Percentiles rank a stretch among this genome's conserved stretches.
These are phyloP conservation scores for Mizuhopecten yessoensis DNA, from an alignment of 1,140 invertebrate genomes.

Conservation along the genomic window DNA sequence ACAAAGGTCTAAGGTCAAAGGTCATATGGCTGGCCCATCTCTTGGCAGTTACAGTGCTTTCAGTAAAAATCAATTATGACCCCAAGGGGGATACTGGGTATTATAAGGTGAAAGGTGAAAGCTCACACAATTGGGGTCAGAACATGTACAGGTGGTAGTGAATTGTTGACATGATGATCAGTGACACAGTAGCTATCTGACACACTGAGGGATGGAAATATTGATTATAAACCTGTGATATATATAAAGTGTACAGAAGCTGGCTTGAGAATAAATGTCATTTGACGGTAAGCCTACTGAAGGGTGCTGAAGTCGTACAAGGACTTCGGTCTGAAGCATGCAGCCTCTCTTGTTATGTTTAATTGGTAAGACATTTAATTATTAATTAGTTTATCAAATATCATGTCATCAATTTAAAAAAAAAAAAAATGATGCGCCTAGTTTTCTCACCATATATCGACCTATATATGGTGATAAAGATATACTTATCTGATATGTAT, in stretches of 20 bases:
- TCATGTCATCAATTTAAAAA: no score
- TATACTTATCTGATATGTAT: no score
- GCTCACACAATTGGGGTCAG: neutral
- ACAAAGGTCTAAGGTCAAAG: neutral
- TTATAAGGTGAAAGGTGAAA: neutral
- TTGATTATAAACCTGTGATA: slow-evolving; percentile 29
- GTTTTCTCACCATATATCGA: no score
- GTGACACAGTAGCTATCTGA: no score
- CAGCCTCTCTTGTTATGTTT: neutral
- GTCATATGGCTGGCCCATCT: neutral
- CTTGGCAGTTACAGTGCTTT: no score
- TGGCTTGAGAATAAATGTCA: neutral
- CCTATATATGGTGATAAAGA: no score
- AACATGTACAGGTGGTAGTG: neutral
- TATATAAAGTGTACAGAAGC: neutral
- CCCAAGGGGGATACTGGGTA: neutral
- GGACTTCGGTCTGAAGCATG: neutral
- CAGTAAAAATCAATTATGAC: neutral
- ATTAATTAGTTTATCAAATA: no score
- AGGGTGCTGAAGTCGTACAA: neutral
- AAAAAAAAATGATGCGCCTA: no score
- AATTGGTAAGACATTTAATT: neutral
- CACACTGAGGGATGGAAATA: neutral
- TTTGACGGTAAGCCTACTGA: neutral
- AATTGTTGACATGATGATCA: neutral